Evolutionary conservation across 2,888 invertebrate species (phyloP).

Genomic region (Melinopterus prodromus): DNA sequence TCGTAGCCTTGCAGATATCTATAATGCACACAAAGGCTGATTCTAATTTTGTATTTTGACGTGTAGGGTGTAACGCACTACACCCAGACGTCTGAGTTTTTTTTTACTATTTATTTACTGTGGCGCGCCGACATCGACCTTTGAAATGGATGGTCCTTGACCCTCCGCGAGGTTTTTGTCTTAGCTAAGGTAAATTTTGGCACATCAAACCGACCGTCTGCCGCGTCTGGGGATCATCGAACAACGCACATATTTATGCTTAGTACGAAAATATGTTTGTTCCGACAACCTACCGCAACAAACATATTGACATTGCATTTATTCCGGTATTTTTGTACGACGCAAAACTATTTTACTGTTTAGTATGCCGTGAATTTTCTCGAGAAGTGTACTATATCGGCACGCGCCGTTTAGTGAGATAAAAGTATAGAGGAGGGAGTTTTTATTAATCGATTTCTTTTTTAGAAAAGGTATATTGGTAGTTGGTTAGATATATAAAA

Average conservation of each 20-base stretch:
- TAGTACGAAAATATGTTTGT: neutral
- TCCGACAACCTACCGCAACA: neutral
- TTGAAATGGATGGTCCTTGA: constrained; percentile 30
- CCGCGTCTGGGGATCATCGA: neutral
- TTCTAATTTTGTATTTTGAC: neutral
- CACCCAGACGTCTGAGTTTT: constrained; percentile 26
- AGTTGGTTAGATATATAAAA: too few relatives aligned
- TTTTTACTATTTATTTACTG: constrained; percentile 30
- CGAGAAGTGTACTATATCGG: neutral
- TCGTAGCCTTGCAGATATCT: too few relatives aligned
- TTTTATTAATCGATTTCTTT: neutral
- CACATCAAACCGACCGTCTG: neutral
- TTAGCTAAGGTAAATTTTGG: neutral
- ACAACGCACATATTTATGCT: neutral
- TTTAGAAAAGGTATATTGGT: neutral
- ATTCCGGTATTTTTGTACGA: neutral
- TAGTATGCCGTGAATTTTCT: neutral
- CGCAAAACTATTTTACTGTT: neutral
- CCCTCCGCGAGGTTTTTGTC: constrained; percentile 28
- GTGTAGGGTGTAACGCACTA: neutral
- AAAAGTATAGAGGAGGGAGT: neutral
- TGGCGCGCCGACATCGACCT: constrained; percentile 31
- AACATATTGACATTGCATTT: neutral
- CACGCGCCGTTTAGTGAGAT: neutral
- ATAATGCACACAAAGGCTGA: neutral